Evolutionary conservation across 2,797 vertebrate genomes (phyloP).

Genomic region (Protosalanx chinensis): DNA sequence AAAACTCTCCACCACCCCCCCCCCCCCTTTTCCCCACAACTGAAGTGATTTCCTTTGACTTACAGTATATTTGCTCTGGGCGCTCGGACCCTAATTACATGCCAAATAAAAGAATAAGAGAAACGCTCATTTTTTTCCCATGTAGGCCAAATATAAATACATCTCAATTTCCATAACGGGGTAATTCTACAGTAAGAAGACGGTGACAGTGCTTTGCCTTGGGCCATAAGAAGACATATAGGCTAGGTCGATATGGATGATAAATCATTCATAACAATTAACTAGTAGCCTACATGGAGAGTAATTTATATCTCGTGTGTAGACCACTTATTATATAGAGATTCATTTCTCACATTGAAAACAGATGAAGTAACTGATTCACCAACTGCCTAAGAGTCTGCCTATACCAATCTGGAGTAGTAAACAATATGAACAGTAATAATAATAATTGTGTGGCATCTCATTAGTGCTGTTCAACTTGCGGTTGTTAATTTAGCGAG

Average conservation of each 20-base stretch:
- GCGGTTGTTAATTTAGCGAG: not conserved
- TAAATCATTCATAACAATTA: constrained; percentile 48
- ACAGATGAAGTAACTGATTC: not conserved
- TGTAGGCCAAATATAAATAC: constrained; percentile 13
- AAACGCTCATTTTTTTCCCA: constrained; percentile 43
- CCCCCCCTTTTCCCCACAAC: constrained; percentile 48
- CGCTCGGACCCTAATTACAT: constrained; percentile 65
- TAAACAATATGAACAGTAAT: not conserved
- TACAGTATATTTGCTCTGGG: constrained; percentile 53
- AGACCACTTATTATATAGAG: constrained; percentile 21
- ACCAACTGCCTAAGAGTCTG: not conserved
- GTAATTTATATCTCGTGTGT: constrained; percentile 23
- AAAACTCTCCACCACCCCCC: constrained; percentile 38
- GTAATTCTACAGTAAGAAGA: constrained; percentile 35
- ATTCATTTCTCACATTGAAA: constrained; percentile 27
- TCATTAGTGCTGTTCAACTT: too few relatives aligned
- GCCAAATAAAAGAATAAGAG: constrained; percentile 35
- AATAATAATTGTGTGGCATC: too few relatives aligned
- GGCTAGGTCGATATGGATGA: constrained; percentile 17
- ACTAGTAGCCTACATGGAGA: constrained; percentile 34
- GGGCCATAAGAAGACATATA: constrained; percentile 35
- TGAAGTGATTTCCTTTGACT: constrained; percentile 62
- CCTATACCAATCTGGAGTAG: not conserved
- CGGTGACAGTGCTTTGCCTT: not conserved
- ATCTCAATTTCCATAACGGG: constrained; percentile 28